Evolutionary conservation across 2,113 vertebrate species (phyloP), one percentile per base, ranked within the genome.

Genomic region (Forbesichthys agassizii): DNA sequence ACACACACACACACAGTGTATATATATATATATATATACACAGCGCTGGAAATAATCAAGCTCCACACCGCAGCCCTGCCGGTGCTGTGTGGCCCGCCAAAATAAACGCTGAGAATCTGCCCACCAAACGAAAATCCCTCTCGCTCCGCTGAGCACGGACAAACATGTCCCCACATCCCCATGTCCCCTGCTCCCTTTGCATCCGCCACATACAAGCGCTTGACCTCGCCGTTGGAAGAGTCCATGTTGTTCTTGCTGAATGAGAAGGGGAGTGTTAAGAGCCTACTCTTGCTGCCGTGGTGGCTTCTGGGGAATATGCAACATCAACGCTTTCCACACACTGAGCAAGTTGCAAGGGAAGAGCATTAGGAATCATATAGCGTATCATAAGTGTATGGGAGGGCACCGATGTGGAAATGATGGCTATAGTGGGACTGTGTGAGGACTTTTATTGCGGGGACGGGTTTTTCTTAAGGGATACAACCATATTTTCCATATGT

Each of bases 91-190:
- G 20, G 20, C 20, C 20, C 20, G 20, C 20, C 2, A 20, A 20
- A 20, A 20, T 20, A 20, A 42, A 42, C 1, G 36, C 67, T 48
- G 78, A 56, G 73, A 71, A 71, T 73, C 71, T 56, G 67, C 57
- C 74, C 79, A 81, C 20, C 20, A 20, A 20, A 20, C 20, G 80
- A 86, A 36, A 84, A 74, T 66, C 48, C 36, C 82, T 70, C 73
- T 78, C 77, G 85, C 87, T 20, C 20, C 20, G 20, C 20, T 20
- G 20, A 84, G 86, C 83, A 79, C 68, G 78, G 20, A 20, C 20
- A 86, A 74, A 75, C 73, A 70, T 75, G 4, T 42, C 36, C 7
- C 36, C 4, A 4, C 36, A 7, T 42, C 36, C 36, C 7, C 1
- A 4, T 42, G 4, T 42, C 36, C 36, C 3, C 55, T 16, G 64